Base-by-base conservation (phyloP, 2,113 vertebrate species). In the Syngnathus typhle region DNA sequence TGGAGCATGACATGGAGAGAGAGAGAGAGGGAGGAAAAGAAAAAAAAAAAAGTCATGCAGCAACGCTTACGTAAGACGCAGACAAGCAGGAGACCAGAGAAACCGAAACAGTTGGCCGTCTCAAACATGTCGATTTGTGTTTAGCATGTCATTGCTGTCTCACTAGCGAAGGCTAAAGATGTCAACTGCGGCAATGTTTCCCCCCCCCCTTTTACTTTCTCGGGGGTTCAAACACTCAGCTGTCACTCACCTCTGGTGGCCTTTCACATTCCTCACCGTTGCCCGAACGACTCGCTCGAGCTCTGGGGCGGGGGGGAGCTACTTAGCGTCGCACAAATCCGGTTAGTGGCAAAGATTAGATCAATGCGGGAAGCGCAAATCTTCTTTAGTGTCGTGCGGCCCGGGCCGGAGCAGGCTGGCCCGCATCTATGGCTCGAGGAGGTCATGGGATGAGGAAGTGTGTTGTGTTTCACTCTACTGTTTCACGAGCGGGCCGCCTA, bases 341-440 rank as follows among this genome's bases (percentile, higher is more conserved):
- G 75, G 82, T 89, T 87, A 88, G 84, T 76, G 80, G 74, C 79
- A 85, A 87, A 87, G 86, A 89, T 91, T 87, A 88, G 67, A 79
- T 71, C 51, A 70, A 71, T 64, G 55, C 60, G 43, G 71, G 78
- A 77, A 79, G 76, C 70, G 67, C 56, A 77, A 85, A 89, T 88
- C 89, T 82, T 85, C 84, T 86, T 88, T 85, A 76, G 69, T 69
- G 82, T n/a, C 75, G 77, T 27, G 74, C 6, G 65, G 82, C 59
- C 74, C 8, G 23, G 71, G 49, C 23, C 19, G 70, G 68, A 78
- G 74, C 66, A 64, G 76, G 63, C 73, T 77, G 75, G 72, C 79
- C 81, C 37, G 0, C 7, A 41, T 15, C 44, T 43, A 43, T 43
- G 65, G 36, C 52, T 64, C 59, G 49, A 66, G n/a, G 65, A 61